These are phyloP conservation scores for Epinephelus malabaricus DNA, from an alignment of 2,797 vertebrate species.

Conservation along the genomic window DNA sequence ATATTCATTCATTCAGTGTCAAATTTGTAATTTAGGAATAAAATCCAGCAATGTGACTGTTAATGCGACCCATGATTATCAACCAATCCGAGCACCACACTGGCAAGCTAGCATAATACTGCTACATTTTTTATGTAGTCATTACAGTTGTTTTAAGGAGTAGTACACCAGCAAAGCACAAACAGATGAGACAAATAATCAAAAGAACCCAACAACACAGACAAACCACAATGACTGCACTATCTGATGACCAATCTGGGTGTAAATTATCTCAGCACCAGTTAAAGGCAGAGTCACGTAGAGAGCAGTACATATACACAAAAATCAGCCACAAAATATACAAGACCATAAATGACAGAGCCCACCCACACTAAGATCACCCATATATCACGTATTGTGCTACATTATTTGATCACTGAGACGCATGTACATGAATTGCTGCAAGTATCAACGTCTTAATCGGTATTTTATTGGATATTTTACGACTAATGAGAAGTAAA, in stretches of 20 bases:
- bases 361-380: neutral
- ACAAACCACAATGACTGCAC: neutral
- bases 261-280: neutral
- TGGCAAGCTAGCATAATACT: accelerated
- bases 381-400: neutral
- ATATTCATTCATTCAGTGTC: neutral
- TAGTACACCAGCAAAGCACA: neutral
- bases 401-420: conserved; percentile 2
- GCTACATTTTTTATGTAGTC: neutral
- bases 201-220: neutral
- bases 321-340: neutral
- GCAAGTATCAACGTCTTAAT: neutral
- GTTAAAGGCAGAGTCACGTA: neutral
- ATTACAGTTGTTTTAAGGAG: neutral
- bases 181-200: neutral
- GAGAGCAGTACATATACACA: neutral
- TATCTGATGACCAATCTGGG: neutral
- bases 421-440: neutral
- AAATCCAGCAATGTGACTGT: neutral
- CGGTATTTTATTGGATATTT: conserved; percentile 4
- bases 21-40: neutral
- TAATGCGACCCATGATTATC: neutral
- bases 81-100: neutral
- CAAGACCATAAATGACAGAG: neutral
- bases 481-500: neutral